These are phyloP conservation scores for Rhinichthys osculus DNA, from an alignment of 2,797 vertebrate genomes.

Conservation along the genomic window DNA sequence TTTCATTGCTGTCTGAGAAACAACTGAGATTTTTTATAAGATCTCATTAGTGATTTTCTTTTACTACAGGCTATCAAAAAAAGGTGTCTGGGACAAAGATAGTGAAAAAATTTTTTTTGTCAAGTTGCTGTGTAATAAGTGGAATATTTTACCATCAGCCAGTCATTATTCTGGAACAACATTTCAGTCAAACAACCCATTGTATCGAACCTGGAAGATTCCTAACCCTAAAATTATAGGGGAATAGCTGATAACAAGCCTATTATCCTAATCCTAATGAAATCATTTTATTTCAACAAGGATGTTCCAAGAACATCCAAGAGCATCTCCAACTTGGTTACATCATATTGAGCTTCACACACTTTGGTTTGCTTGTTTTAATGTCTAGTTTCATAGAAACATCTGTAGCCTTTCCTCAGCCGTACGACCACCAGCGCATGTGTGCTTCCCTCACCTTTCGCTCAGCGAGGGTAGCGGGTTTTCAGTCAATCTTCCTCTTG, in stretches of 20 bases:
- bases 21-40: background rate
- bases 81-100: background rate
- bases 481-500: slow-evolving; percentile 55
- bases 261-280: background rate
- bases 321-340: background rate
- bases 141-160: background rate
- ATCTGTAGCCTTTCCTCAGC: background rate
- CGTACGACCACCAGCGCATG: background rate
- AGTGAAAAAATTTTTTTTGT: too few species aligned
- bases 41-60: background rate
- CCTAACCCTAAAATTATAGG: background rate
- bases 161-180: background rate
- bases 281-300: background rate
- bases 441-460: slow-evolving; percentile 64
- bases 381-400: background rate
- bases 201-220: background rate
- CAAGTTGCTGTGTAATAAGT: background rate
- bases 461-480: slow-evolving; percentile 56
- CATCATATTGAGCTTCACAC: background rate
- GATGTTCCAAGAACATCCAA: slow-evolving; percentile 1
- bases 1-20: too few species aligned
- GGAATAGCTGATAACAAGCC: background rate
- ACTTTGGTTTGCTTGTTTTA: background rate
- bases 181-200: background rate
- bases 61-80: background rate